Conservation (phyloP, 2,797 vertebrate species). For the Antennarius maculatus region DNA sequence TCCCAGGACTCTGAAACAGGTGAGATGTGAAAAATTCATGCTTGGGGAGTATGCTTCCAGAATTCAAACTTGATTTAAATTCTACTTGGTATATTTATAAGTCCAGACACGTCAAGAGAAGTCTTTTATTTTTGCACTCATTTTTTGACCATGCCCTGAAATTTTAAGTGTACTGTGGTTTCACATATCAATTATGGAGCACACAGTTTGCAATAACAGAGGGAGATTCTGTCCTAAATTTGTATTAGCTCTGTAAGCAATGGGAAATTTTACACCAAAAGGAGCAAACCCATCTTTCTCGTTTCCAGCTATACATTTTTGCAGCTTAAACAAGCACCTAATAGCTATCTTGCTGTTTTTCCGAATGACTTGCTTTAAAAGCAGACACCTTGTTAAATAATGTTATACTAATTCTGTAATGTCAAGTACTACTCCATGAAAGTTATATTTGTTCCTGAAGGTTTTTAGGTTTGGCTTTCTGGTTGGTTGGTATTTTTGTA, state of each 20-base stretch:
- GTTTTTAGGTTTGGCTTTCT: no score
- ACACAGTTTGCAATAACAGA: neutral
- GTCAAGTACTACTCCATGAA: no score
- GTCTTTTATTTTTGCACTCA: neutral
- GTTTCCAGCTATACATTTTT: neutral
- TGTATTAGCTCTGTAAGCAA: neutral
- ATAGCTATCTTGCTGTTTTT: neutral
- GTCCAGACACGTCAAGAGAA: neutral
- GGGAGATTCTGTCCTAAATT: neutral
- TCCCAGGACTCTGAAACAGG: conserved; percentile 85
- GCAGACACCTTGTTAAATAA: neutral
- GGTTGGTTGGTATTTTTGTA: no score
- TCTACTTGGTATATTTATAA: conserved; percentile 1
- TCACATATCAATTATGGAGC: neutral
- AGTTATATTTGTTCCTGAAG: no score
- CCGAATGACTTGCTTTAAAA: neutral
- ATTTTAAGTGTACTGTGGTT: neutral
- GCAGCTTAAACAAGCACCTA: no score
- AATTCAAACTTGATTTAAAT: neutral
- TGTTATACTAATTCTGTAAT: no score
- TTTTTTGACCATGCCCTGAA: neutral
- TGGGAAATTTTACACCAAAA: neutral
- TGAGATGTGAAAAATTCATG: conserved; percentile 71
- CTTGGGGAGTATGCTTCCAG: conserved; percentile 16
- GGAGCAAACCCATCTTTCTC: neutral